Evolutionary conservation across 2,113 vertebrate species (phyloP).

Genomic region (Triplophysa rosa): DNA sequence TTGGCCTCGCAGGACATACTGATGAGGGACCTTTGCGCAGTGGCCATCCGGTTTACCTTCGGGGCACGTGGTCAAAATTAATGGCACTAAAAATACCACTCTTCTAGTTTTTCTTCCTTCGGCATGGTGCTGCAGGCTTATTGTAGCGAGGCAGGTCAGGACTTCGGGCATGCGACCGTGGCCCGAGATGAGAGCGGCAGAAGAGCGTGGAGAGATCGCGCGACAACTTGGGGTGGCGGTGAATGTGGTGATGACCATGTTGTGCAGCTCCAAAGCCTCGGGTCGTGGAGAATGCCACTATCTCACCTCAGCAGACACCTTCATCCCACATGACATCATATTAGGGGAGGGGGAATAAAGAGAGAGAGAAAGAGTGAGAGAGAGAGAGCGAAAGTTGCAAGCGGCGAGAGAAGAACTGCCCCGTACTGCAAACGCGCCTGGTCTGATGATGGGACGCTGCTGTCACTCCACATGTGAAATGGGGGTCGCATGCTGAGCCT

Average conservation of each 20-base stretch:
- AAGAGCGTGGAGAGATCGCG: slow-evolving; percentile 73
- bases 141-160: slow-evolving; percentile 90
- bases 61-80: slow-evolving; percentile 94
- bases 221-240: slow-evolving; percentile 73
- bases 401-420: slow-evolving; percentile 41
- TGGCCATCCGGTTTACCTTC: slow-evolving; percentile 88
- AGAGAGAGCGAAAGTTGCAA: slow-evolving; percentile 64
- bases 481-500: slow-evolving; percentile 63
- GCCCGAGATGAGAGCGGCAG: slow-evolving; percentile 72
- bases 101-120: slow-evolving; percentile 90
- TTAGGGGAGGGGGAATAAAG: slow-evolving; percentile 53
- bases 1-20: slow-evolving; percentile 86
- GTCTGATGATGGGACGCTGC: slow-evolving; percentile 55
- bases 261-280: slow-evolving; percentile 78
- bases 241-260: slow-evolving; percentile 81
- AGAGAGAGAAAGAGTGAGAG: slow-evolving; percentile 44
- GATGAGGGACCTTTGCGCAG: slow-evolving; percentile 86
- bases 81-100: slow-evolving; percentile 94
- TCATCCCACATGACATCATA: slow-evolving; percentile 83
- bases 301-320: slow-evolving; percentile 79
- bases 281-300: slow-evolving; percentile 73
- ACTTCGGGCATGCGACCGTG: slow-evolving; percentile 87
- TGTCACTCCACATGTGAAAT: slow-evolving; percentile 72
- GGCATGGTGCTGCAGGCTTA: slow-evolving; percentile 90
- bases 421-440: slow-evolving; percentile 63